Evolutionary conservation across 2,888 invertebrate genomes (phyloP).

Genomic region (Mimas tiliae): DNA sequence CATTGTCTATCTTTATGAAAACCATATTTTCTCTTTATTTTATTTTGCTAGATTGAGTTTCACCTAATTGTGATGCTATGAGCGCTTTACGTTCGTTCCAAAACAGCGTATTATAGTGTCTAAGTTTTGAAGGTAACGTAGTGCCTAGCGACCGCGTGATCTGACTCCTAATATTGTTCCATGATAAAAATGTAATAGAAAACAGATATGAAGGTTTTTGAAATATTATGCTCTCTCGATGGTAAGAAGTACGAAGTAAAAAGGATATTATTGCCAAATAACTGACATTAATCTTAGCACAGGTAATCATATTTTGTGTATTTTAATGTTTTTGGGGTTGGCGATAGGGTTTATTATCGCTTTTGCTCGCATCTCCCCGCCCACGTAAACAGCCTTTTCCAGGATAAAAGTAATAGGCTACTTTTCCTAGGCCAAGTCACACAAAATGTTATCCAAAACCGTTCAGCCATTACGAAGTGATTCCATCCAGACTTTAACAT

Average conservation of each 20-base stretch:
- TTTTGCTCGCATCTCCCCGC: too few relatives aligned
- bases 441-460: too few relatives aligned
- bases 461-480: too few relatives aligned
- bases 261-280: background rate
- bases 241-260: background rate
- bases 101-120: slow-evolving; percentile 23
- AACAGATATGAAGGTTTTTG: slow-evolving; percentile 7
- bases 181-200: slow-evolving; percentile 3
- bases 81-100: slow-evolving; percentile 18
- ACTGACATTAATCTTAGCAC: too few relatives aligned
- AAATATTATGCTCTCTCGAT: background rate
- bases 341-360: too few relatives aligned
- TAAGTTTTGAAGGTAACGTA: slow-evolving; percentile 26
- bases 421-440: too few relatives aligned
- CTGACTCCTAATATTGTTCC: slow-evolving; percentile 9
- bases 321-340: too few relatives aligned
- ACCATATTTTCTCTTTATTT: slow-evolving; percentile 26
- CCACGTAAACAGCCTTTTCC: too few relatives aligned
- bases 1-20: slow-evolving; percentile 26
- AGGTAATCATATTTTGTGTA: too few relatives aligned
- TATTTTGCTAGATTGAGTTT: slow-evolving; percentile 22
- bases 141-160: slow-evolving; percentile 16
- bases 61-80: slow-evolving; percentile 29
- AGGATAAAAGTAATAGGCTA: too few relatives aligned
- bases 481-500: too few relatives aligned